Base-by-base conservation (phyloP, 2,888 invertebrate species). In the Epinotia bilunana region DNA sequence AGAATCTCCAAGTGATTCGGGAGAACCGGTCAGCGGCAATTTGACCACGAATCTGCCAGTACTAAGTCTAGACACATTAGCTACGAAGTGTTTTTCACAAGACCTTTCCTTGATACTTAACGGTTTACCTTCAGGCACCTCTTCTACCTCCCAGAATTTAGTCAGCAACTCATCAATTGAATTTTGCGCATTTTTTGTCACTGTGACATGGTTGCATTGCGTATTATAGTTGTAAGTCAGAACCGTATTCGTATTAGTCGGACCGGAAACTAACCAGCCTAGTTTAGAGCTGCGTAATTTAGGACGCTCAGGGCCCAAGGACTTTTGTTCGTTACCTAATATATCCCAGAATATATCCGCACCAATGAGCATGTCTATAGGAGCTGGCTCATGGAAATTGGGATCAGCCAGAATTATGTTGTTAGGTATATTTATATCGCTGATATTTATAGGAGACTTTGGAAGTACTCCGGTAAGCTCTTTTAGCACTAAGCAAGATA, bases 1-100 rank as follows among this genome's bases (percentile, higher is more conserved):
- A 4, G 78, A 76, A 39, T 78, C 76, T 18, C 78, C 78, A 28
- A 78, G 70, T 7, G 69, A 61, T 46, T 79, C 70, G 33, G 63
- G 69, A 70, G 76, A 43, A 62, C 73, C 75, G 43, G 33, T 33
- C 9, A 61, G 28, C 3, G 61, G 61, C 33, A 61, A 33, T 46
- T 77, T 16, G 55, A 78, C 77, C 65, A 75, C 75, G 33, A 67
- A 60, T 28, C 67, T 76, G 7, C 73, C 75, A 46, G 53, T 55
- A 33, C 64, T 64, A 58, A 53, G 23, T 16, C 65, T 4, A 58
- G 2, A 74, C 58, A 70, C 76, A 63, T 70, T 72, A 53, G 70
- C 55, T 63, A 63, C 43, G 64, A 77, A 77, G 20, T 72, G 72
- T 28, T 46, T 73, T 12, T 73, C 61, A 46, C 73, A 73, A n/a